These are phyloP conservation scores for Thalassophryne amazonica DNA, from an alignment of 2,797 vertebrate genomes.

Conservation along the genomic window DNA sequence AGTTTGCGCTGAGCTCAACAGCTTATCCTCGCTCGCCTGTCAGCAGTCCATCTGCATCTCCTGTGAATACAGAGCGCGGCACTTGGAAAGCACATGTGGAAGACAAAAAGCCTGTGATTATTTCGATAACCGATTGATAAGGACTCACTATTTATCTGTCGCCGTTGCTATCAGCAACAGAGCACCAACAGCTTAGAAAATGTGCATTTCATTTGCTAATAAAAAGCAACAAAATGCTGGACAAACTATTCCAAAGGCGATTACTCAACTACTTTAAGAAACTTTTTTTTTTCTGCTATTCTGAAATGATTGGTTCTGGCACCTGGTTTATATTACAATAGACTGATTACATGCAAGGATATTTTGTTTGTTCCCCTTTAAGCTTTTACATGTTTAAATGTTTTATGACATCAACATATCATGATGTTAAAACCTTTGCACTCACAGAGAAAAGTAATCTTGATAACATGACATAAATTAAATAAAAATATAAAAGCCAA, in stretches of 20 bases:
- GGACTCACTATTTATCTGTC: constrained; percentile 28
- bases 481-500: too few relatives aligned
- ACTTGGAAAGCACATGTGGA: constrained; percentile 33
- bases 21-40: constrained; percentile 54
- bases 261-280: constrained; percentile 53
- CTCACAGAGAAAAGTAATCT: too few relatives aligned
- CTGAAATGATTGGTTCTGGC: constrained; percentile 46
- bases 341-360: constrained; percentile 27
- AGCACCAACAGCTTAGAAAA: constrained; percentile 37
- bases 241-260: constrained; percentile 43
- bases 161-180: constrained; percentile 22
- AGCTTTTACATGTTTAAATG: too few relatives aligned
- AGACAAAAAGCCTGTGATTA: constrained; percentile 19
- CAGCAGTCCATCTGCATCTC: constrained; percentile 46
- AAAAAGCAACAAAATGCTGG: constrained; percentile 51
- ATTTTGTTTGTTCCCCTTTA: too few relatives aligned
- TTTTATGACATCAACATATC: too few relatives aligned
- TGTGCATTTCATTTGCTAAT: constrained; percentile 47
- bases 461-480: too few relatives aligned
- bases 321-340: constrained; percentile 33
- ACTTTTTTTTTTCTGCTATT: constrained; percentile 13
- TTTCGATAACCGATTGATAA: constrained; percentile 18
- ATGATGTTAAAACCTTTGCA: too few relatives aligned
- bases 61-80: constrained; percentile 12
- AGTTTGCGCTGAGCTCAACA: constrained; percentile 61